A percentile compares a stretch with the other conserved stretches of the same genome.
These are phyloP conservation scores for Nephrotoma flavescens DNA, from an alignment of 2,888 invertebrate species.

Conservation along the genomic window DNA sequence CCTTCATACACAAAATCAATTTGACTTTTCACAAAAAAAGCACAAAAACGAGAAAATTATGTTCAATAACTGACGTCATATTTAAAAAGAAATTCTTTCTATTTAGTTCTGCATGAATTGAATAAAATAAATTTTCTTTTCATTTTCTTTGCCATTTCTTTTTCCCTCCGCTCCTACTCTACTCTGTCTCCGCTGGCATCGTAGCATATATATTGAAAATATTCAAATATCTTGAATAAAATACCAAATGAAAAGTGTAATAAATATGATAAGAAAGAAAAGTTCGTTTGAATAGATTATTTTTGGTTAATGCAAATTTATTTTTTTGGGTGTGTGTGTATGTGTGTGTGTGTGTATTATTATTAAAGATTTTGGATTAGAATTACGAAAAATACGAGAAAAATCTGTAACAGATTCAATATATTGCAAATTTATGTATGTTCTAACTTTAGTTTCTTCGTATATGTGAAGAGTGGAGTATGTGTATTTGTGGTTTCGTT, in stretches of 20 bases:
- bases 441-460: background rate
- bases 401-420: background rate
- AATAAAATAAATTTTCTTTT: background rate
- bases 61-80: background rate
- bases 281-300: background rate
- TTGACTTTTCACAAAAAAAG: background rate
- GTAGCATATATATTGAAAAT: background rate
- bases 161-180: too few species aligned
- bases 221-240: background rate
- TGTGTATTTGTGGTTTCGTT: background rate
- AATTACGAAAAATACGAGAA: background rate
- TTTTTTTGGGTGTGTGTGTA: background rate
- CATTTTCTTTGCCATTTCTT: background rate
- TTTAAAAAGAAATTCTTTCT: background rate
- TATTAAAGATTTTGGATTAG: background rate
- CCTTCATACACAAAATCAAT: background rate
- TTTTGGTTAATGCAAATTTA: background rate
- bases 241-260: background rate
- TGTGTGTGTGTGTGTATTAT: too few species aligned
- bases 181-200: background rate
- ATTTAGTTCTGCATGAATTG: background rate
- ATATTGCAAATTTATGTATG: background rate
- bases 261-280: background rate
- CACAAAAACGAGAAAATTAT: background rate
- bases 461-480: background rate